Conservation (phyloP, 53 echinoderm and acorn worm species). For the Mesocentrotus franciscanus region DNA sequence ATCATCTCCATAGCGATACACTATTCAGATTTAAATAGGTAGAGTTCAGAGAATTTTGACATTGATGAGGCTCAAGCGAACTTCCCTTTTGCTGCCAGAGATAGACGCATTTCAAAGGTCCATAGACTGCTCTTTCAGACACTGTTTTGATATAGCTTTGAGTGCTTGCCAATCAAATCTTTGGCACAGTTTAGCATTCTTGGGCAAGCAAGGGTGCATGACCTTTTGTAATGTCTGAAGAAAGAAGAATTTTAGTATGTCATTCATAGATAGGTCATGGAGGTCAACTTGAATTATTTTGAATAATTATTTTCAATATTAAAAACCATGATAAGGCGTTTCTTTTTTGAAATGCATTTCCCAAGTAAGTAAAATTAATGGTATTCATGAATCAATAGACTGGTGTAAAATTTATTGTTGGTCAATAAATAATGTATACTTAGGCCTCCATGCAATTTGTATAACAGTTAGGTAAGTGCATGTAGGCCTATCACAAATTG, state of each 20-base stretch:
- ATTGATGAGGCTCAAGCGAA: constrained; percentile 26
- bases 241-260: background rate
- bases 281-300: too few species aligned
- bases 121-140: constrained; percentile 14
- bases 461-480: too few species aligned
- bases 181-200: background rate
- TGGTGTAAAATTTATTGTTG: too few species aligned
- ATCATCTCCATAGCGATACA: constrained; percentile 13
- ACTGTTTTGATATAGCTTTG: background rate
- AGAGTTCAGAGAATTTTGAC: constrained; percentile 55
- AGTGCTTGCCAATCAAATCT: background rate
- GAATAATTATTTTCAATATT: background rate
- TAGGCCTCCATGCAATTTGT: too few species aligned
- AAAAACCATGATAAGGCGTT: too few species aligned
- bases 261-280: too few species aligned
- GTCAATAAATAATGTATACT: too few species aligned
- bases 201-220: background rate
- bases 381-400: too few species aligned
- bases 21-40: constrained; percentile 34
- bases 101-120: background rate
- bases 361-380: too few species aligned
- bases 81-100: constrained; percentile 21
- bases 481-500: too few species aligned
- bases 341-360: too few species aligned
- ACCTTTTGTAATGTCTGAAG: background rate